Conservation (phyloP, 2,113 vertebrate species). For the Ginglymostoma cirratum region DNA sequence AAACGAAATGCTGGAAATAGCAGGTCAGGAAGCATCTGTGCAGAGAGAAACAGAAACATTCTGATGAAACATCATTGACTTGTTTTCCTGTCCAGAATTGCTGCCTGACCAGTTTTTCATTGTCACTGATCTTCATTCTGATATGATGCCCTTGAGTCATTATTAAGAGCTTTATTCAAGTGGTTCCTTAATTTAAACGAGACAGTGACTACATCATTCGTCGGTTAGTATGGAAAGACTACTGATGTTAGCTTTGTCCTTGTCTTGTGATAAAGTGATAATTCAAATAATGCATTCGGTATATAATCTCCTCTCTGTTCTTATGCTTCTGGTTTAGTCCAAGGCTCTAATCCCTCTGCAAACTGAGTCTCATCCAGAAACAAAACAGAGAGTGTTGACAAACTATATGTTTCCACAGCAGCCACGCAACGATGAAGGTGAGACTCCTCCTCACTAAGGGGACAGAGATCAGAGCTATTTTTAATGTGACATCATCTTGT, state of each 20-base stretch:
- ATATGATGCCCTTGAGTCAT: background rate
- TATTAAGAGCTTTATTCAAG: background rate
- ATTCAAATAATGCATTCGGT: slow-evolving; percentile 13
- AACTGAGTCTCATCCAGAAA: slow-evolving; percentile 94
- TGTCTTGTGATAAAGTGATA: background rate
- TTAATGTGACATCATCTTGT: background rate
- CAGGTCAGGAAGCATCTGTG: background rate
- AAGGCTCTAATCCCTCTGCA: slow-evolving; percentile 98
- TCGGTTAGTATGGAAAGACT: background rate
- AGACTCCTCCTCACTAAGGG: slow-evolving; percentile 11
- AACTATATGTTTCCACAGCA: slow-evolving; percentile 99
- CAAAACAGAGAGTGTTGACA: slow-evolving; percentile 93
- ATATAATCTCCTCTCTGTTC: background rate
- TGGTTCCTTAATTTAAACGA: background rate
- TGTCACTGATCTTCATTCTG: background rate
- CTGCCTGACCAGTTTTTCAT: background rate
- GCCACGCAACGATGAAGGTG: slow-evolving; percentile 90
- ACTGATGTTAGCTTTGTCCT: background rate
- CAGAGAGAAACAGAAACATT: background rate
- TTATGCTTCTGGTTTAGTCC: slow-evolving; percentile 61
- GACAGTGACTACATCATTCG: background rate
- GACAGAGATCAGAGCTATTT: background rate
- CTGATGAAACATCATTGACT: background rate
- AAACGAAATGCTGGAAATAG: background rate
- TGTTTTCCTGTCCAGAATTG: background rate